phyloP scores from a whole-genome alignment of 2,888 invertebrate species.

The Pristionchus maxplancki region DNA sequence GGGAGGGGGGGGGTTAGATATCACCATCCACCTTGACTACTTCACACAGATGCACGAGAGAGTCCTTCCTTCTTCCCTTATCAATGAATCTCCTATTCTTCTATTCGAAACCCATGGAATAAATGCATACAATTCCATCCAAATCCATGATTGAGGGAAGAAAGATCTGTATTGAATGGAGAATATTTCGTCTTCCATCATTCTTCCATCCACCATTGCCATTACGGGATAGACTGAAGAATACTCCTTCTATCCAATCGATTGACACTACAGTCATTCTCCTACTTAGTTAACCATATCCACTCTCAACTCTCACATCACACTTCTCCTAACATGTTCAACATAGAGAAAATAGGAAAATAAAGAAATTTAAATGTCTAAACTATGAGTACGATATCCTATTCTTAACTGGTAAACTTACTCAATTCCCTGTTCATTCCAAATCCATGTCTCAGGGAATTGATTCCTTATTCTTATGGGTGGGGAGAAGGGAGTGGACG shows the following conservation, averaged over 20 bases:
- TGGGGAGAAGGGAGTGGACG: not conserved
- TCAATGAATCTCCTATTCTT: no score
- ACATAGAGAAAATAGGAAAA: not conserved
- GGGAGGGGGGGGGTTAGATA: not conserved
- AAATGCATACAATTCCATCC: constrained; percentile 26
- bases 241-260: not conserved
- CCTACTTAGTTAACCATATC: not conserved
- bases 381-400: not conserved
- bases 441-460: constrained; percentile 56
- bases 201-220: constrained; percentile 8
- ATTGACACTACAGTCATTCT: not conserved
- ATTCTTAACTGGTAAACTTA: not conserved
- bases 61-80: not conserved
- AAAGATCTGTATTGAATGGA: not conserved
- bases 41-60: constrained; percentile 2
- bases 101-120: not conserved
- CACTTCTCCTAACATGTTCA: not conserved
- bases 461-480: not conserved
- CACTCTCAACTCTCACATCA: not conserved
- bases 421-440: not conserved
- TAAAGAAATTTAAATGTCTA: not conserved
- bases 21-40: constrained; percentile 18
- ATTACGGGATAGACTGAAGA: constrained; percentile 11
- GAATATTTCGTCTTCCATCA: not conserved
- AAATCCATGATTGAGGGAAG: constrained; percentile 54